Conservation (phyloP, 2,113 vertebrate genomes). For the Eira barbara region DNA sequence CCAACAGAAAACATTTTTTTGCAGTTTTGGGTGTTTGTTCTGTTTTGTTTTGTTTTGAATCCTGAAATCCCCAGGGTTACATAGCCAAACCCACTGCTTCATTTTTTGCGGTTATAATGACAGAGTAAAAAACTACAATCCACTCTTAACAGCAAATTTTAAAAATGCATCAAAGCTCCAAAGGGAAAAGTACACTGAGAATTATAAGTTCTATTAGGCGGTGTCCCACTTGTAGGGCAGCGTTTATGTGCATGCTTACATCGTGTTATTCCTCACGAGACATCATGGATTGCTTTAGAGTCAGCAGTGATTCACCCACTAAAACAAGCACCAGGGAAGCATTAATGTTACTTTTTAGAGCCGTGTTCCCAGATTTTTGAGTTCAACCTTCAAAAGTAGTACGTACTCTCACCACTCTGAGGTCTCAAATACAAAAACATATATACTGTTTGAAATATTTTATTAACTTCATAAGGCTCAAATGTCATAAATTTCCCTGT, state of each 20-base stretch:
- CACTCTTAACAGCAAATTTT: conserved; percentile 72
- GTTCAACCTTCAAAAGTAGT: not conserved
- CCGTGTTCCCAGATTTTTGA: not conserved
- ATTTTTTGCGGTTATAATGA: conserved; percentile 72
- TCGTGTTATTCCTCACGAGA: conserved; percentile 21
- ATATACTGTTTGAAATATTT: not conserved
- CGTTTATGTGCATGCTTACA: conserved; percentile 13
- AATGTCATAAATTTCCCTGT: not conserved
- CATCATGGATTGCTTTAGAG: not conserved
- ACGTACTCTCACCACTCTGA: not conserved
- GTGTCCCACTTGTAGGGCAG: conserved; percentile 51
- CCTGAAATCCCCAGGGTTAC: conserved; percentile 69
- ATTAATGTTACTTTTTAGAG: not conserved
- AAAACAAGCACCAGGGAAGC: conserved; percentile 26
- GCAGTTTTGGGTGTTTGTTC: conserved; percentile 47
- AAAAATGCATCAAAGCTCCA: conserved; percentile 70
- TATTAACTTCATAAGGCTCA: not conserved
- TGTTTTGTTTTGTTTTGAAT: conserved; percentile 44
- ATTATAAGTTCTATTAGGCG: conserved; percentile 74
- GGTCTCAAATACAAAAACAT: not conserved
- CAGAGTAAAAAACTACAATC: conserved; percentile 76
- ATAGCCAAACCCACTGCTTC: conserved; percentile 69
- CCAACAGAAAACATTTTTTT: not conserved
- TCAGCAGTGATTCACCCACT: conserved; percentile 47
- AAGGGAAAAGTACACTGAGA: conserved; percentile 69